Evolutionary conservation across 2,113 vertebrate genomes (phyloP), one percentile per base, ranked within the genome.

Genomic region (Phalacrocorax brasilianus): DNA sequence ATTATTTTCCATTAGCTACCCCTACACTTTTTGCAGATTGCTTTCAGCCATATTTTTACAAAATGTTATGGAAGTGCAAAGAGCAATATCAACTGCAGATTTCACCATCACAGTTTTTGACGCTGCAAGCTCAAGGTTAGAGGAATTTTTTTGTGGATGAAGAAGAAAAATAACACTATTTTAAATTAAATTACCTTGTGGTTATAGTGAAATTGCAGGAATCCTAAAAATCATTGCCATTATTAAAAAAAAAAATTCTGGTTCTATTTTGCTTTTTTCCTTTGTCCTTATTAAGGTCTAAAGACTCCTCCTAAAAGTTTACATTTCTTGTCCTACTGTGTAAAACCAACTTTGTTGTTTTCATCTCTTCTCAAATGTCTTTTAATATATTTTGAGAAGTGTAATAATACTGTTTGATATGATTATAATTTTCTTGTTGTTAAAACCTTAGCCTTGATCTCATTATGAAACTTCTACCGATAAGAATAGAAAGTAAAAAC

Each of bases 1-100:
- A 87, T 79, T 79, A 91, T 95, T 95, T 96, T 97, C 72, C 84
- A 93, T 96, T 95, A 95, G 40, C 55, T 92, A 76, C 24, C 45
- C 20, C 80, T 88, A 70, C 23, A 14, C 28, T 59, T 96, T 94
- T 82, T 93, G 55, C 52, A 76, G 86, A 93, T 88, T 77, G 38
- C 59, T 97, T 96, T 94, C 88, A 93, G 75, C 30, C 58, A 44
- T 82, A 83, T 82, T 93, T 95, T 94, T 94, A 66, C 78, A 93
- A 79, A 96, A 95, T 89, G 76, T 93, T 95, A 94, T 71, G 62
- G 92, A 96, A 89, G 55, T 75, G 58, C 70, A 80, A 86, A 89
- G 71, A 95, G 70, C 62, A 65, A 59, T 56, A 74, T 90, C 82
- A 94, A 82, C 78, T 94, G 58, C 75, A 95, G 84, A 82, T 89